These are phyloP conservation scores for Apamea epomidion DNA, from an alignment of 2,888 invertebrate genomes.

Conservation along the genomic window DNA sequence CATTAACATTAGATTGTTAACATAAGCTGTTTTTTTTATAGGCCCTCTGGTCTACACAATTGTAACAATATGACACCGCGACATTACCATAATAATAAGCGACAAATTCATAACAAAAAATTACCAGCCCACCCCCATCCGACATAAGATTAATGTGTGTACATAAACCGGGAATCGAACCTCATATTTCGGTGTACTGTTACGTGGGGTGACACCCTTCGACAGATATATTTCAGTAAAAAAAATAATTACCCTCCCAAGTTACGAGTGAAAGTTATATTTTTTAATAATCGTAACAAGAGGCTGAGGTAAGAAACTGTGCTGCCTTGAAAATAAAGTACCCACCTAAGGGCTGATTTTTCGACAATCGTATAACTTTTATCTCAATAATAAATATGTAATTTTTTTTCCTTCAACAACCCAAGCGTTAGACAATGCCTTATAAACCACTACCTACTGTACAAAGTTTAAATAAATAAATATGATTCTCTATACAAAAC, in stretches of 20 bases:
- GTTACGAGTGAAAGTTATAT: slow-evolving; percentile 30
- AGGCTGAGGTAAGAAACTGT: not conserved
- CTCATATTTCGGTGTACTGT: slow-evolving; percentile 83
- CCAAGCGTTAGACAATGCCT: not conserved
- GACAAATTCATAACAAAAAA: slow-evolving; percentile 74
- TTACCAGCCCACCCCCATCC: slow-evolving; percentile 80
- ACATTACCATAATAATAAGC: slow-evolving; percentile 65
- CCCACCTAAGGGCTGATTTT: not conserved
- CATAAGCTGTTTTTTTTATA: slow-evolving; percentile 29
- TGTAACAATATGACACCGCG: slow-evolving; percentile 58
- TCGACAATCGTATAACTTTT: not conserved
- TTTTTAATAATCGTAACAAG: slow-evolving; percentile 17
- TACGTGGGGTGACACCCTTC: slow-evolving; percentile 80
- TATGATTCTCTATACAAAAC: not conserved
- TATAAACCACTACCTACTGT: not conserved
- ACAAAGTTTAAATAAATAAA: not conserved
- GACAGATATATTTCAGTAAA: slow-evolving; percentile 68
- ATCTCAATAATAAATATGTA: not conserved
- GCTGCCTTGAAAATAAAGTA: not conserved
- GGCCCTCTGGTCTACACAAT: slow-evolving; percentile 39
- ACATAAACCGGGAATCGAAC: slow-evolving; percentile 79
- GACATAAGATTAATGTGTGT: slow-evolving; percentile 81
- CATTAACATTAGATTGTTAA: slow-evolving; percentile 23
- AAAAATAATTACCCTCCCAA: slow-evolving; percentile 68
- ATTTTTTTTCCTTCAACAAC: too few species aligned